phyloP scores from a whole-genome alignment of 2,888 invertebrate species.

The Auanema sp. region DNA sequence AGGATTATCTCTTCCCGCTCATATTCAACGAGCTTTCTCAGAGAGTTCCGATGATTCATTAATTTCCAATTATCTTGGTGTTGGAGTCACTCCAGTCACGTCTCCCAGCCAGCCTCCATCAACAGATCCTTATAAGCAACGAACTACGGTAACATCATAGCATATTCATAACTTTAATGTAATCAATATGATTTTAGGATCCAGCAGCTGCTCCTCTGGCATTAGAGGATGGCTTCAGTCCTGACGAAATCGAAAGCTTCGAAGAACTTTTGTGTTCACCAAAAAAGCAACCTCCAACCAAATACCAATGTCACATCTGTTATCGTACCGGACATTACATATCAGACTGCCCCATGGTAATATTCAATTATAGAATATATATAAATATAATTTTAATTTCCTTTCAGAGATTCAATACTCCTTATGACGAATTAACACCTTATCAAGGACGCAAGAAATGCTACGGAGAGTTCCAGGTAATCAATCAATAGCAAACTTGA shows the following conservation, averaged over 20 bases:
- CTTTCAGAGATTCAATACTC: conserved; percentile 60
- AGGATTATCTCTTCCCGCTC: conserved; percentile 33
- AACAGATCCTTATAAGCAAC: conserved; percentile 18
- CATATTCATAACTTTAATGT: neutral
- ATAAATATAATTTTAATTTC: conserved; percentile 1
- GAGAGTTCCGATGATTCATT: conserved; percentile 31
- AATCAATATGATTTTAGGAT: conserved; percentile 6
- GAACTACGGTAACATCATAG: neutral
- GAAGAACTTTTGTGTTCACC: conserved; percentile 61
- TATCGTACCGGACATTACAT: conserved; percentile 61
- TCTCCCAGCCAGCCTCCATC: neutral
- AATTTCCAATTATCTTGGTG: conserved; percentile 33
- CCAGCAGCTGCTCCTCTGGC: conserved; percentile 24
- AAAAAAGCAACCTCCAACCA: conserved; percentile 59
- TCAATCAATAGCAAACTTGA: neutral
- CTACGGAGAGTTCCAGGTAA: conserved; percentile 58
- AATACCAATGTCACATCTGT: conserved; percentile 63
- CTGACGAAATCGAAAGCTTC: conserved; percentile 59
- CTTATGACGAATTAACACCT: conserved; percentile 62
- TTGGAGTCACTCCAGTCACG: conserved; percentile 5
- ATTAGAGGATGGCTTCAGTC: conserved; percentile 57
- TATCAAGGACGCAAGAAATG: conserved; percentile 64
- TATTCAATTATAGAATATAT: conserved; percentile 1
- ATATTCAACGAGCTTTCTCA: conserved; percentile 38
- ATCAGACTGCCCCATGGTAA: conserved; percentile 58